Conservation (phyloP, 2,113 vertebrate species). For the human (Homo sapiens) region GRCh38 chr6:46319001-46319500, state of each 20-base stretch:
- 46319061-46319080: constrained; percentile 6
- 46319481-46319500: not conserved
- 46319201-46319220: not conserved
- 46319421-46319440: not conserved
- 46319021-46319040: not conserved
- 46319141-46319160: not conserved
- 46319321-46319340: not conserved
- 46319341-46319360: not conserved
- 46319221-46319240: not conserved
- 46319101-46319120: not conserved
- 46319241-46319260: not conserved
- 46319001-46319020: not conserved
- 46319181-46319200: not conserved
- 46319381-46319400: constrained; percentile 1
- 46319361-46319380: constrained; percentile 26
- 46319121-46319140: not conserved
- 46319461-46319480: not conserved
- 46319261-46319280: constrained; percentile 14
- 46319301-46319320: not conserved
- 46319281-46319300: not conserved
- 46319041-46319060: not conserved
- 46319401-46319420: not conserved
- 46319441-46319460: not conserved
- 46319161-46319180: not conserved
- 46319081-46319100: not conserved